Conservation (phyloP, 2,113 vertebrate species). For the Rhabdomys dilectus region DNA sequence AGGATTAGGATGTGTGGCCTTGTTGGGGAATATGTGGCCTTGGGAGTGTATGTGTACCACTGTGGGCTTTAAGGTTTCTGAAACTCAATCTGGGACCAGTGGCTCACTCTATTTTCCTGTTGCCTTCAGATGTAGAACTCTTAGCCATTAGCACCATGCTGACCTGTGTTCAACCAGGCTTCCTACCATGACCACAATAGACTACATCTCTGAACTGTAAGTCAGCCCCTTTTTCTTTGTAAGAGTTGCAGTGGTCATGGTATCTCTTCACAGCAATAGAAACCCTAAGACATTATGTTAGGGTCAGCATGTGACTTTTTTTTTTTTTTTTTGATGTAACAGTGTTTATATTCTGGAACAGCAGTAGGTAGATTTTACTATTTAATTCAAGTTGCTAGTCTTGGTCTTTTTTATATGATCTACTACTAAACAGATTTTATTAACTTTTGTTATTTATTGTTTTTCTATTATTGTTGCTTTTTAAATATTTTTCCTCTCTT, state of each 20-base stretch:
- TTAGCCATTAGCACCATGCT: not conserved
- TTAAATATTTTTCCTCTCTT: not conserved
- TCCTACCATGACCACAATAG: not conserved
- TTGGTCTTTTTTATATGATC: not conserved
- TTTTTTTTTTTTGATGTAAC: not conserved
- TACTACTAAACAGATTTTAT: not conserved
- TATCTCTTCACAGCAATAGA: not conserved
- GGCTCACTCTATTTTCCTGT: not conserved
- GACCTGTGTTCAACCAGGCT: not conserved
- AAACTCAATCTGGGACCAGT: not conserved
- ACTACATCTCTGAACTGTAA: not conserved
- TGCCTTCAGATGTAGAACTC: not conserved
- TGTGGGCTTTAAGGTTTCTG: not conserved
- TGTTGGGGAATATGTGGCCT: not conserved
- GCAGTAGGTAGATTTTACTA: not conserved
- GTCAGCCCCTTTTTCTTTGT: not conserved
- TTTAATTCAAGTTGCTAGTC: not conserved
- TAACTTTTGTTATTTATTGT: not conserved
- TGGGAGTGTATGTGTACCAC: not conserved
- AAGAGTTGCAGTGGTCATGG: not conserved
- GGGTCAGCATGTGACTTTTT: no score
- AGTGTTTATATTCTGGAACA: not conserved
- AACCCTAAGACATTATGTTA: not conserved
- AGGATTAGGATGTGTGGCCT: not conserved
- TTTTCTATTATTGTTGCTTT: not conserved